Evolutionary conservation across 2,797 vertebrate species (phyloP).

Genomic region (Enteromius argenteus): DNA sequence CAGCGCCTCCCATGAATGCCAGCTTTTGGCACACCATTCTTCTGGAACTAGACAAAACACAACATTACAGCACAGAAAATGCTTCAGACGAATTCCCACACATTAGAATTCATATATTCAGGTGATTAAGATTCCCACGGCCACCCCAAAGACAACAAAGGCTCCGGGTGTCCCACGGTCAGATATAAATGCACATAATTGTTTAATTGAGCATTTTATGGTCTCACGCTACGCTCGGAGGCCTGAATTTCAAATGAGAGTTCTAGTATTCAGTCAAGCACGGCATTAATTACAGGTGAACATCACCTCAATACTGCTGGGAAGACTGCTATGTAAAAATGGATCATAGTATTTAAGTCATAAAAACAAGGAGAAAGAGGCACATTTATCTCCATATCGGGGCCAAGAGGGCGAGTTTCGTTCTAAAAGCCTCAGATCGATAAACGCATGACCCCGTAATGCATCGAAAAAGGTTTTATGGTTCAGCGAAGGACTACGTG

Average conservation of each 20-base stretch:
- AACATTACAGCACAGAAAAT: not conserved
- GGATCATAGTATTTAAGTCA: conserved; percentile 19
- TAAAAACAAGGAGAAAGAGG: conserved; percentile 3
- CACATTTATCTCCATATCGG: conserved; percentile 12
- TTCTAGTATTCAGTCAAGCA: conserved; percentile 63
- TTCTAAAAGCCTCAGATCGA: conserved; percentile 18
- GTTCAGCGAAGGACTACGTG: not conserved
- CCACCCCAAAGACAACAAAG: conserved; percentile 64
- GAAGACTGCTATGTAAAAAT: conserved; percentile 11
- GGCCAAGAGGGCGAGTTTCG: not conserved
- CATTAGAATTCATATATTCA: conserved; percentile 18
- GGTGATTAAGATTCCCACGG: not conserved
- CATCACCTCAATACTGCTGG: conserved; percentile 32
- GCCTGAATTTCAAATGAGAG: conserved; percentile 68
- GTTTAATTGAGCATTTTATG: conserved; percentile 80
- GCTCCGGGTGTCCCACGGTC: conserved; percentile 60
- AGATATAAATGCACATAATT: conserved; percentile 73
- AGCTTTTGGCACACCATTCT: conserved; percentile 46
- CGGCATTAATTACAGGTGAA: conserved; percentile 75
- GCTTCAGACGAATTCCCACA: not conserved
- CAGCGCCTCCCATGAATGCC: conserved; percentile 55
- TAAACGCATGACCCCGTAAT: not conserved
- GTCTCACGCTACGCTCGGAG: conserved; percentile 63
- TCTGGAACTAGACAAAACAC: conserved; percentile 32
- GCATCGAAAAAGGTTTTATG: not conserved